These are phyloP conservation scores for Ichneumoninae sp. DNA, from an alignment of 2,888 invertebrate genomes.

Conservation along the genomic window DNA sequence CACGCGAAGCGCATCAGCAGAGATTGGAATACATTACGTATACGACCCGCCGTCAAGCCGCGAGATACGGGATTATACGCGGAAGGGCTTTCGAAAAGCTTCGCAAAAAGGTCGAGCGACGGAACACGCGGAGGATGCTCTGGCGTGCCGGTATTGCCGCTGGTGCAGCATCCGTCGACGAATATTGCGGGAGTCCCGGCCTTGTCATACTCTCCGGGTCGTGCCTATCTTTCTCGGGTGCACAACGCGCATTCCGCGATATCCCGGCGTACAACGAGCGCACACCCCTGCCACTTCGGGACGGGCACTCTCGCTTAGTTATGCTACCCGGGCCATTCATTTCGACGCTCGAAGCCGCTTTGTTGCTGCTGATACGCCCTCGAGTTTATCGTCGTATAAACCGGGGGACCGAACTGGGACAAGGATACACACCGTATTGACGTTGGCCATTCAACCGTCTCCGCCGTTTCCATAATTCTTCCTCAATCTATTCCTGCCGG, in stretches of 20 bases:
- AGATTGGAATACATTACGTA: conserved; percentile 1
- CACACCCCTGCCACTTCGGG: conserved; percentile 11
- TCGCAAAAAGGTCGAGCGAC: conserved; percentile 26
- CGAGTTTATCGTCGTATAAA: conserved; percentile 59
- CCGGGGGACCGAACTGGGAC: conserved; percentile 45
- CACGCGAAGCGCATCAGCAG: conserved; percentile 14
- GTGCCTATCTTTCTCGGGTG: conserved; percentile 49
- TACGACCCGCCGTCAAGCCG: conserved; percentile 14
- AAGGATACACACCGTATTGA: conserved; percentile 52
- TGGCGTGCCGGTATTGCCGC: conserved; percentile 22
- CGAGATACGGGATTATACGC: conserved; percentile 19
- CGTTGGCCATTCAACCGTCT: conserved; percentile 53
- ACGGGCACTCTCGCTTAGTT: conserved; percentile 54
- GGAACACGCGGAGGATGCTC: not conserved
- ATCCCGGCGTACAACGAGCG: conserved; percentile 3
- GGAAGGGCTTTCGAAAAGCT: conserved; percentile 15
- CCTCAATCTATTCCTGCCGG: conserved; percentile 45
- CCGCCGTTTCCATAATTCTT: conserved; percentile 25
- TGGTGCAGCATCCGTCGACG: conserved; percentile 24
- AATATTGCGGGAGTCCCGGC: conserved; percentile 42
- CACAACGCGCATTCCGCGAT: conserved; percentile 7
- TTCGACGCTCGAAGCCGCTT: conserved; percentile 57
- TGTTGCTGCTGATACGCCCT: conserved; percentile 62
- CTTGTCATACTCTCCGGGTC: conserved; percentile 37
- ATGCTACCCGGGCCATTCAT: conserved; percentile 55